Conservation (phyloP, 2,113 vertebrate species). For the Gracilinanus agilis region DNA sequence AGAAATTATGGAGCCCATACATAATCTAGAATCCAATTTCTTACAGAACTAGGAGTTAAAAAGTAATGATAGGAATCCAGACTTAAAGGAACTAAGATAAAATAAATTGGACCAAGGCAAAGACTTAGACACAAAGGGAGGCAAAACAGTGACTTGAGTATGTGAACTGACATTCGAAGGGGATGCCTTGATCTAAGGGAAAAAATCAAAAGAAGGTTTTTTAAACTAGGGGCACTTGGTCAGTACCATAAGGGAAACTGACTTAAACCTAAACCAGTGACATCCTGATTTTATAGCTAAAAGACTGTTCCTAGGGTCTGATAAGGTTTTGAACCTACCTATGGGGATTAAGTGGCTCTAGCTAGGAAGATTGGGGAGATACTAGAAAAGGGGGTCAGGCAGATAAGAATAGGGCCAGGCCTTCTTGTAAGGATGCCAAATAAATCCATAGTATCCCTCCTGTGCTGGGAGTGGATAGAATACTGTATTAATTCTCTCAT, state of each 20-base stretch:
- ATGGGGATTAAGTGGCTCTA: background rate
- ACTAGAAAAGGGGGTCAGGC: background rate
- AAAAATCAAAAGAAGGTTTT: background rate
- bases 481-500: background rate
- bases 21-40: background rate
- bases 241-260: no score
- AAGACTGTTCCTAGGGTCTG: background rate
- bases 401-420: background rate
- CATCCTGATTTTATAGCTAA: background rate
- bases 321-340: background rate
- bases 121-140: no score
- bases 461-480: background rate
- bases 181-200: background rate
- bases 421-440: background rate
- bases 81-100: background rate
- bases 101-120: background rate
- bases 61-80: background rate
- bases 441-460: background rate
- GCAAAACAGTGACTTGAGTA: background rate
- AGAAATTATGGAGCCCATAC: background rate
- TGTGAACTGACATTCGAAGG: background rate
- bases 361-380: background rate
- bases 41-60: background rate
- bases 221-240: background rate
- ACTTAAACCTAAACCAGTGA: background rate